Percentiles rank a stretch among this genome's conserved stretches.
Conservation (phyloP, 1,140 invertebrate genomes). For the Chlorops oryzae region DNA sequence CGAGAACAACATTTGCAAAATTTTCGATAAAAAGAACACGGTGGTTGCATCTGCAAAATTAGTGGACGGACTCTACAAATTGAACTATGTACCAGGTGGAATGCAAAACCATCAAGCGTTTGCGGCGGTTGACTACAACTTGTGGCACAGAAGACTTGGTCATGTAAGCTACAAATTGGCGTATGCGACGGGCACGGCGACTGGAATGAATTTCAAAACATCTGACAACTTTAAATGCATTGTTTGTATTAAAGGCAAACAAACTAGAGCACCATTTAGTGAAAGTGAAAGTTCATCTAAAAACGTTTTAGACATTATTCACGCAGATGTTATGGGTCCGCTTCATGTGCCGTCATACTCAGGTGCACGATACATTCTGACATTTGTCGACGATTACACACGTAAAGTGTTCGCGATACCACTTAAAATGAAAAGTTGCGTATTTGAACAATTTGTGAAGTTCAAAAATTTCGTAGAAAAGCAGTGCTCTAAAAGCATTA, state of each 20-base stretch:
- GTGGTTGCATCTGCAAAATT: neutral
- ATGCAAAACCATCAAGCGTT: neutral
- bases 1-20: neutral
- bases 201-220: neutral
- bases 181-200: neutral
- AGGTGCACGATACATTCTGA: conserved; percentile 16
- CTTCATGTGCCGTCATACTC: conserved; percentile 34
- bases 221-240: conserved; percentile 16
- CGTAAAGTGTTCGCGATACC: conserved; percentile 40
- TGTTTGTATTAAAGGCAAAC: conserved; percentile 31
- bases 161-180: neutral
- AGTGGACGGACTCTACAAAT: conserved; percentile 5
- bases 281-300: conserved; percentile 17
- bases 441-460: conserved; percentile 26
- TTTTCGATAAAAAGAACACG: neutral
- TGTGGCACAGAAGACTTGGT: conserved; percentile 1
- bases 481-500: too few relatives aligned
- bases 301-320: conserved; percentile 23
- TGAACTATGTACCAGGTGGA: conserved; percentile 3
- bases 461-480: conserved; percentile 23
- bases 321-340: conserved; percentile 48
- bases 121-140: neutral
- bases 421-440: conserved; percentile 1
- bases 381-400: conserved; percentile 48
- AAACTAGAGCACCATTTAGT: conserved; percentile 19